A percentile compares a stretch with the other conserved stretches of the same genome.
Conservation (phyloP, 2,797 vertebrate genomes). For the Gymnodraco acuticeps region DNA sequence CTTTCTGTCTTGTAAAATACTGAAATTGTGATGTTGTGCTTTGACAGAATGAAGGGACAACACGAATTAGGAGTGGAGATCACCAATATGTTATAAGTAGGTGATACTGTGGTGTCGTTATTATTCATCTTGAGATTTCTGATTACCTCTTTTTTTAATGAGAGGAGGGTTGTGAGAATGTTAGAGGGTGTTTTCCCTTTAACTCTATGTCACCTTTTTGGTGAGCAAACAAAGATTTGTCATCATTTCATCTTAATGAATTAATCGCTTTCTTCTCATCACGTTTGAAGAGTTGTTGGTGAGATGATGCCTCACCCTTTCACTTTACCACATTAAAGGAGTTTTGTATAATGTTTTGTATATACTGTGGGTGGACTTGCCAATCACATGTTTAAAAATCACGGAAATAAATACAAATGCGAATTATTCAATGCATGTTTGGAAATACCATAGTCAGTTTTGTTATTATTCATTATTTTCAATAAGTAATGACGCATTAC, state of each 20-base stretch:
- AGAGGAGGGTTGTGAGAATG: conserved; percentile 9
- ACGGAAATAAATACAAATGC: conserved; percentile 20
- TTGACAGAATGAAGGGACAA: not conserved
- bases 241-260: conserved; percentile 7
- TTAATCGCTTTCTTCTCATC: conserved; percentile 25
- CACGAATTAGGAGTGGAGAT: not conserved
- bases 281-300: conserved; percentile 32
- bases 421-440: conserved; percentile 18
- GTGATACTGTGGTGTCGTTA: conserved; percentile 5
- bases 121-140: conserved; percentile 38
- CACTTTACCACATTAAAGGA: conserved; percentile 53
- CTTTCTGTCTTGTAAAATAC: not conserved
- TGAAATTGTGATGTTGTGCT: not conserved
- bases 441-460: conserved; percentile 55
- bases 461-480: conserved; percentile 50
- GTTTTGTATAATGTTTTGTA: conserved; percentile 27
- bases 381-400: conserved; percentile 39
- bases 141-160: conserved; percentile 21
- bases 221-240: conserved; percentile 11
- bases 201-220: conserved; percentile 4
- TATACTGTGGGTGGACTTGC: conserved; percentile 45
- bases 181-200: conserved; percentile 25
- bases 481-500: conserved; percentile 22
- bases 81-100: not conserved
- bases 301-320: conserved; percentile 26